These are phyloP conservation scores for Musca vetustissima DNA, from an alignment of 1,140 invertebrate species.

Conservation along the genomic window DNA sequence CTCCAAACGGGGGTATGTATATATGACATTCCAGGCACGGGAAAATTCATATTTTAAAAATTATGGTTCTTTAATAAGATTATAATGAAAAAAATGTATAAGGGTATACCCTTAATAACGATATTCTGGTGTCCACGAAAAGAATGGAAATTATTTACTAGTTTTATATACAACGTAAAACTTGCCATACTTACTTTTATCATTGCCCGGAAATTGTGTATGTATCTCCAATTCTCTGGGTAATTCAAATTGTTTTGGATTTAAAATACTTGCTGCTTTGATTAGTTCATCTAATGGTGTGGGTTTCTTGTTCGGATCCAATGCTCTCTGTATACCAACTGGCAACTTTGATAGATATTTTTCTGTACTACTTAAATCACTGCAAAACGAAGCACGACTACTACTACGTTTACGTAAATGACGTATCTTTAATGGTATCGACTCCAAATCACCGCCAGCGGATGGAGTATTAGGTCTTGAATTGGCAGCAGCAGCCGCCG, in stretches of 20 bases:
- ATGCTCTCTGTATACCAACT: constrained; percentile 42
- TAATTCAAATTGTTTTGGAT: constrained; percentile 86
- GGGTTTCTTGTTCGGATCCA: constrained; percentile 58
- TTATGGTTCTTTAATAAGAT: too few species aligned
- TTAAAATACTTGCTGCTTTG: constrained; percentile 77
- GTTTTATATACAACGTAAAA: too few species aligned
- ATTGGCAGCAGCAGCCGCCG: constrained; percentile 30
- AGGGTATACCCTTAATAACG: too few species aligned
- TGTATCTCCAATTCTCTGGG: constrained; percentile 77
- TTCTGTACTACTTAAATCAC: constrained; percentile 42
- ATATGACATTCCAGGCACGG: too few species aligned
- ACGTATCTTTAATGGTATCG: constrained; percentile 48
- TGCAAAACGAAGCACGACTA: constrained; percentile 38
- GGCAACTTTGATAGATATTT: constrained; percentile 47
- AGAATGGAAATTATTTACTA: not conserved
- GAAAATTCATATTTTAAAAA: too few species aligned
- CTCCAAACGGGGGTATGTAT: too few species aligned
- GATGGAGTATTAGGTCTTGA: constrained; percentile 48
- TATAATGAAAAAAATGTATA: too few species aligned
- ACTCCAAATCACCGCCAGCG: constrained; percentile 40
- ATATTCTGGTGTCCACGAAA: not conserved
- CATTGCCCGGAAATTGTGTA: constrained; percentile 79
- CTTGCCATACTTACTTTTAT: constrained; percentile 63
- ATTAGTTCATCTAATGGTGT: constrained; percentile 74
- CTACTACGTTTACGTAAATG: constrained; percentile 52